phyloP scores from a whole-genome alignment of 2,888 invertebrate species.

The Agrochola lychnidis region DNA sequence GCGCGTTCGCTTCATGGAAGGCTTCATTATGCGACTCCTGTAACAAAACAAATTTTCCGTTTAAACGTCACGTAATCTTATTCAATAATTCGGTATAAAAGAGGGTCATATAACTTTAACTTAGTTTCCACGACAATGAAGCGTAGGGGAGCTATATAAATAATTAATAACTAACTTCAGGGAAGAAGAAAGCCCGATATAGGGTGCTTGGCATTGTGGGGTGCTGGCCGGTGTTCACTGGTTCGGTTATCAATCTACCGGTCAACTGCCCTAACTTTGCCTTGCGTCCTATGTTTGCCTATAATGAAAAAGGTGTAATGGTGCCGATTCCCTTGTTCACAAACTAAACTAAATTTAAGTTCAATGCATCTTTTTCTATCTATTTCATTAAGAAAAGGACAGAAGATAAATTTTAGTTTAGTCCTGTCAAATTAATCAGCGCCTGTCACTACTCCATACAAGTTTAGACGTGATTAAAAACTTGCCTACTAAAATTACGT shows the following conservation, averaged over 20 bases:
- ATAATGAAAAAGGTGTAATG: too few species aligned
- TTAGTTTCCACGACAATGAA: not conserved
- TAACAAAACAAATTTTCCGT: slow-evolving; percentile 43
- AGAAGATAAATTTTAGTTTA: too few species aligned
- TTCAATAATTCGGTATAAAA: not conserved
- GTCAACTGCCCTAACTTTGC: too few species aligned
- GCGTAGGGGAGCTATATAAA: not conserved
- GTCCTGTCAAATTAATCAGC: too few species aligned
- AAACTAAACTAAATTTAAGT: too few species aligned
- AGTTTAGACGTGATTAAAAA: too few species aligned
- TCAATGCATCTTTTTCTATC: too few species aligned
- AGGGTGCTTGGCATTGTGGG: not conserved
- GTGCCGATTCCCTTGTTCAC: too few species aligned
- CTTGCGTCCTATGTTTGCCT: too few species aligned
- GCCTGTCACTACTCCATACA: too few species aligned
- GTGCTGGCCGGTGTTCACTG: not conserved
- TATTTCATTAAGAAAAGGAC: too few species aligned
- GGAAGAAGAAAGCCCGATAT: not conserved
- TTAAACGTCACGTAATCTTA: slow-evolving; percentile 10
- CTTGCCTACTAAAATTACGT: too few species aligned
- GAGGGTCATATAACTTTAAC: not conserved
- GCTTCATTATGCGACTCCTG: slow-evolving; percentile 46
- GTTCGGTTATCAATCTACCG: not conserved
- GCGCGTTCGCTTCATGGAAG: slow-evolving; percentile 19
- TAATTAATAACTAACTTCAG: not conserved